These are phyloP conservation scores for Vulpes ferrilata DNA, from an alignment of 2,113 vertebrate species.

Conservation along the genomic window DNA sequence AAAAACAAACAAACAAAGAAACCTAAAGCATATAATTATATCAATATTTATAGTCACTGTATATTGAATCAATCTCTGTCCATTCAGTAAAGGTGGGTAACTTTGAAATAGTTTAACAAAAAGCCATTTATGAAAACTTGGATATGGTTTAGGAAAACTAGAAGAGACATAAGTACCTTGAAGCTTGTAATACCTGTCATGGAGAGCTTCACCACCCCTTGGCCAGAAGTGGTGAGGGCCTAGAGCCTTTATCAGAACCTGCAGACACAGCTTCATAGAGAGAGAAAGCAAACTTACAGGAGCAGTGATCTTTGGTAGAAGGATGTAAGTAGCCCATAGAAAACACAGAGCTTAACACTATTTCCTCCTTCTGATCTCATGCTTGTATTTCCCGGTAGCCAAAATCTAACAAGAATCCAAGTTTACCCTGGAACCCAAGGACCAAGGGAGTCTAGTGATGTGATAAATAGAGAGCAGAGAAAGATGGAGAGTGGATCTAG, in stretches of 20 bases:
- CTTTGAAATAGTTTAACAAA: conserved; percentile 35
- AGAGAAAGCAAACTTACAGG: neutral
- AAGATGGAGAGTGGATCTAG: neutral
- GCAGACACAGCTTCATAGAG: neutral
- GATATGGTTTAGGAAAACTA: neutral
- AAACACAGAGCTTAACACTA: neutral
- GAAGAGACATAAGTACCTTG: neutral
- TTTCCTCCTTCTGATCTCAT: neutral
- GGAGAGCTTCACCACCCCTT: neutral
- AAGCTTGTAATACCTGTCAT: neutral
- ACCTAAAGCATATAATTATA: neutral
- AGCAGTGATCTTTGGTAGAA: neutral
- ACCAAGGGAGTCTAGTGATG: neutral
- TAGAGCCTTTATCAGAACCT: neutral
- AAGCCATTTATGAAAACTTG: neutral
- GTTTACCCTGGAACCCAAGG: neutral
- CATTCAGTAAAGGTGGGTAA: neutral
- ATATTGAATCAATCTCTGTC: neutral
- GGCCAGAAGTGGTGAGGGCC: neutral
- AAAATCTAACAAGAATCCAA: neutral
- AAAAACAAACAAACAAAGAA: neutral
- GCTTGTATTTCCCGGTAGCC: neutral
- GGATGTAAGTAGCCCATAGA: neutral
- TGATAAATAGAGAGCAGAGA: neutral
- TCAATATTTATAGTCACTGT: neutral